Percentiles rank a stretch among this genome's conserved stretches.
Conservation (phyloP, 1,140 invertebrate genomes). For the Drosophila kanapiae region DNA sequence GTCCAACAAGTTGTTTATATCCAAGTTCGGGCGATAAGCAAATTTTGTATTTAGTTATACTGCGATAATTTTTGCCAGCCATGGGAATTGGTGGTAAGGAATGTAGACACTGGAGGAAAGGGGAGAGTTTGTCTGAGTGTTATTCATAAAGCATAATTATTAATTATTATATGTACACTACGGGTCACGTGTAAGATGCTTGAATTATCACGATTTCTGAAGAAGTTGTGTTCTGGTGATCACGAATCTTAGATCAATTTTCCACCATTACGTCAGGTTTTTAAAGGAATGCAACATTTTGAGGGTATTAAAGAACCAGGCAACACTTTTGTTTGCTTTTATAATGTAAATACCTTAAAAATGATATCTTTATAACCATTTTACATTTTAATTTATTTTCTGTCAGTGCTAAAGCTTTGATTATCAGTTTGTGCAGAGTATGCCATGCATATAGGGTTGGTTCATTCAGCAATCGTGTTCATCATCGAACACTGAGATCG, state of each 20-base stretch:
- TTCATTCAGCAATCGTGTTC: constrained; percentile 22
- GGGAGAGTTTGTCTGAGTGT: too few species aligned
- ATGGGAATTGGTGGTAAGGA: constrained; percentile 11
- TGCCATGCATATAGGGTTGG: neutral
- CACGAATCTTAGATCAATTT: too few species aligned
- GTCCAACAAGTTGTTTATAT: constrained; percentile 29
- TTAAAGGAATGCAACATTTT: too few species aligned
- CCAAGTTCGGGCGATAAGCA: constrained; percentile 19
- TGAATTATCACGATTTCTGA: neutral
- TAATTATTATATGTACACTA: too few species aligned
- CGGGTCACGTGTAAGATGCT: too few species aligned
- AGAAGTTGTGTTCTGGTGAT: too few species aligned
- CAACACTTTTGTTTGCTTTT: too few species aligned
- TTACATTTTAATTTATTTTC: neutral
- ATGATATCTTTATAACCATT: too few species aligned
- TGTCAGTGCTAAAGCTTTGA: constrained; percentile 4
- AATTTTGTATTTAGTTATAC: constrained; percentile 8
- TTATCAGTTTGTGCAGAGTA: constrained; percentile 3
- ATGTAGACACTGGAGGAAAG: neutral
- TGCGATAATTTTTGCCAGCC: constrained; percentile 29
- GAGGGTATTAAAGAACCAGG: too few species aligned
- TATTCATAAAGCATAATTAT: too few species aligned
- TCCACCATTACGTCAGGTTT: too few species aligned
- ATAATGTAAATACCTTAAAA: too few species aligned
- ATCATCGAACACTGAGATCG: constrained; percentile 19